Evolutionary conservation across 1,140 invertebrate species (phyloP).

Genomic region (Drosophila athabasca): DNA sequence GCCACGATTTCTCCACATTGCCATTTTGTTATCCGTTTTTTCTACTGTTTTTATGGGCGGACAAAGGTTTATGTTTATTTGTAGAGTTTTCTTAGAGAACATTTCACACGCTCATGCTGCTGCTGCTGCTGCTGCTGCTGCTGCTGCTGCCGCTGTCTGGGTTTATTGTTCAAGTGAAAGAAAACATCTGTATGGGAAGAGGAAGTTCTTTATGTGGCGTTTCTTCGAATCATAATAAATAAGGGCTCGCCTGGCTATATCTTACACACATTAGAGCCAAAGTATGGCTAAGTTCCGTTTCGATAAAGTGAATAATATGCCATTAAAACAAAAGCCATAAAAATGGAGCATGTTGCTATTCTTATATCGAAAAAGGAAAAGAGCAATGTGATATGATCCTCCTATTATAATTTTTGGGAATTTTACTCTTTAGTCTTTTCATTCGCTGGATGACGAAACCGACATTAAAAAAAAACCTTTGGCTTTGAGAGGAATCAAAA

Average conservation of each 20-base stretch:
- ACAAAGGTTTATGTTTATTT: constrained; percentile 23
- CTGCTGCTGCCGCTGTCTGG: not conserved
- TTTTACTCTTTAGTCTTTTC: no score
- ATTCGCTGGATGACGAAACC: no score
- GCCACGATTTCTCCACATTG: constrained; percentile 4
- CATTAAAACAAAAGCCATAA: no score
- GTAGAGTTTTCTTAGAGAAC: not conserved
- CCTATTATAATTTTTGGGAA: no score
- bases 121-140: not conserved
- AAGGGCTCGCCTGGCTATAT: not conserved
- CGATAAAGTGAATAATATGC: not conserved
- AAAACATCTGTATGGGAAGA: constrained; percentile 6
- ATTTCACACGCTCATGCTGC: constrained; percentile 28
- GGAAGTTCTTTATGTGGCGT: constrained; percentile 11
- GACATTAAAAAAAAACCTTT: no score
- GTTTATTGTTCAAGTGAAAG: constrained; percentile 5
- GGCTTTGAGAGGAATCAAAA: no score
- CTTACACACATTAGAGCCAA: not conserved
- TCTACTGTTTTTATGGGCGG: not conserved
- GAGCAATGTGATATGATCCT: no score
- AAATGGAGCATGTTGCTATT: not conserved
- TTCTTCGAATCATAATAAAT: constrained; percentile 27
- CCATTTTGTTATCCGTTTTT: not conserved
- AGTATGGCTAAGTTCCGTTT: constrained; percentile 1
- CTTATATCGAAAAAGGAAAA: no score